phyloP scores from a whole-genome alignment of 2,888 invertebrate species.

The Acanthosepion lycidas region DNA sequence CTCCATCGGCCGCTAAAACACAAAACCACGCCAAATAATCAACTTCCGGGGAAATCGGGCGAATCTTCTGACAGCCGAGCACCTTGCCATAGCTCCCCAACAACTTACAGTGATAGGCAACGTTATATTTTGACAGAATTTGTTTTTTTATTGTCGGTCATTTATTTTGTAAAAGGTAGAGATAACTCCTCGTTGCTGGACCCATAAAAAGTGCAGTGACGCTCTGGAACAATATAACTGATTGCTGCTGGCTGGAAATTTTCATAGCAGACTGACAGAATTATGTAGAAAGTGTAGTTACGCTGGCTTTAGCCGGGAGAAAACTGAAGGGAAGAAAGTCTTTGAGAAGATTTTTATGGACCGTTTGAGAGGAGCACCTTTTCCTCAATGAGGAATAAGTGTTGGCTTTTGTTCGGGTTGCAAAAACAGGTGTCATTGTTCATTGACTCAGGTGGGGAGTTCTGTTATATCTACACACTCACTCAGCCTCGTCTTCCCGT shows the following conservation, averaged over 20 bases:
- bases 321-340: background rate
- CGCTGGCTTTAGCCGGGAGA: background rate
- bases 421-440: constrained; percentile 21
- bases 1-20: background rate
- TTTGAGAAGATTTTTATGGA: background rate
- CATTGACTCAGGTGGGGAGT: background rate
- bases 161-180: background rate
- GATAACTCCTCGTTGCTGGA: background rate
- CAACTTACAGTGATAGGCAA: background rate
- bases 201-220: background rate
- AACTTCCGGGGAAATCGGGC: background rate
- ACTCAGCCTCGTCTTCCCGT: background rate
- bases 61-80: background rate
- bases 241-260: background rate
- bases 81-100: no score
- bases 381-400: background rate
- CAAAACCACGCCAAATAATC: background rate
- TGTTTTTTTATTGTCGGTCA: constrained; percentile 4
- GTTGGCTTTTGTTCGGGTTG: background rate
- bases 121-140: constrained; percentile 6
- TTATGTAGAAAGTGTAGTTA: background rate
- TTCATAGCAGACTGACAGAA: constrained; percentile 12
- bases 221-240: background rate
- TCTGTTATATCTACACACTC: background rate
- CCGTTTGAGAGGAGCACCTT: background rate